Conservation (phyloP, 2,888 invertebrate genomes). For the Hymenopus coronatus region DNA sequence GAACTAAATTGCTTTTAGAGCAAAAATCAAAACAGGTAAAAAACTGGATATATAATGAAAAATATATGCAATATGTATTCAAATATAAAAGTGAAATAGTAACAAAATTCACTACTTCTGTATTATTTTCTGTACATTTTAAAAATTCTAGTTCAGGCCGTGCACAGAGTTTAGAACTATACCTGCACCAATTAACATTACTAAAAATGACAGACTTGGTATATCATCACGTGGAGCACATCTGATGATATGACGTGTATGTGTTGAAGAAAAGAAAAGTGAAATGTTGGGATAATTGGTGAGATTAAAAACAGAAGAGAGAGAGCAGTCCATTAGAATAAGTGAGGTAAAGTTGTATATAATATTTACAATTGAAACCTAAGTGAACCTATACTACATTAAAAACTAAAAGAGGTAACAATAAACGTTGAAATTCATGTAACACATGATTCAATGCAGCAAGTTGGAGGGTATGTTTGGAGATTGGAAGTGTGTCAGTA, state of each 20-base stretch:
- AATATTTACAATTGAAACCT: not conserved
- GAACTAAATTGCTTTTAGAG: not conserved
- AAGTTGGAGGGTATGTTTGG: not conserved
- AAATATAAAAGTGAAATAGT: not conserved
- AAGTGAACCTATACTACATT: not conserved
- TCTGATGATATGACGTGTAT: not conserved
- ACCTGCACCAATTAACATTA: not conserved
- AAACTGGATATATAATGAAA: not conserved
- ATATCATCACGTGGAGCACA: not conserved
- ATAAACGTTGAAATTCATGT: not conserved
- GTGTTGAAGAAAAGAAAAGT: not conserved
- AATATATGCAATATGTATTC: not conserved
- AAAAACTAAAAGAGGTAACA: not conserved
- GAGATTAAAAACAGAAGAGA: not conserved
- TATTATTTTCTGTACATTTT: not conserved
- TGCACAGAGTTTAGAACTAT: not conserved
- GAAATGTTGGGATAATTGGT: not conserved
- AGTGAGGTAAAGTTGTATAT: not conserved
- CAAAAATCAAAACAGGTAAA: not conserved
- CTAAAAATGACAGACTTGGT: not conserved
- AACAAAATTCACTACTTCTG: not conserved
- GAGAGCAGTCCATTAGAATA: not conserved
- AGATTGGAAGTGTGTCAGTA: not conserved
- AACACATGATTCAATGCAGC: not conserved
- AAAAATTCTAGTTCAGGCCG: conserved; percentile 3